phyloP scores from a whole-genome alignment of 2,888 invertebrate genomes.

The Autographa gamma region DNA sequence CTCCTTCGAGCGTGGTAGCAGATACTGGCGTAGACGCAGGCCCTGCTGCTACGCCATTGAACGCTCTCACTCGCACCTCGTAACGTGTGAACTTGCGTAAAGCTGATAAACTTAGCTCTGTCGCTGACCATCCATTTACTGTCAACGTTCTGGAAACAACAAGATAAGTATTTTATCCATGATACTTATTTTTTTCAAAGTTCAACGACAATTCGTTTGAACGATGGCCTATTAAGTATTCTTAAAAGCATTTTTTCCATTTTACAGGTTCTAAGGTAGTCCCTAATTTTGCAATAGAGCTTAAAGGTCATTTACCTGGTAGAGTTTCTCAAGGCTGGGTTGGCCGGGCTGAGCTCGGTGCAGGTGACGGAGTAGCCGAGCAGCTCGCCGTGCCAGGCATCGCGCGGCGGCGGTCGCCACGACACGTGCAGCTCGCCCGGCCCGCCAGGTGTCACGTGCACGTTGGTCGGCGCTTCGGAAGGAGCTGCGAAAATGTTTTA shows the following conservation, averaged over 20 bases:
- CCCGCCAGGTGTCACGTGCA: constrained; percentile 91
- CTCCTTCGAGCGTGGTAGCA: constrained; percentile 93
- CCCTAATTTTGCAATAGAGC: neutral
- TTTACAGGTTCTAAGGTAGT: no score
- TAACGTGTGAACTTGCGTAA: constrained; percentile 94
- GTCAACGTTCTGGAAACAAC: constrained; percentile 80
- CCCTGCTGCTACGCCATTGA: constrained; percentile 94
- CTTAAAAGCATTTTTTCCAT: no score
- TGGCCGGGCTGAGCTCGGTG: constrained; percentile 89
- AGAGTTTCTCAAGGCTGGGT: constrained; percentile 73
- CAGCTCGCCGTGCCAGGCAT: constrained; percentile 93
- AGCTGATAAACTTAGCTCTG: constrained; percentile 90
- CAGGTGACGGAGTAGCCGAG: constrained; percentile 93
- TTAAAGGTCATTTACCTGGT: constrained; percentile 69
- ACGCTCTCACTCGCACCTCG: constrained; percentile 93
- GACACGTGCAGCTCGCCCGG: constrained; percentile 92
- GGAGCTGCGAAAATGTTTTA: constrained; percentile 83
- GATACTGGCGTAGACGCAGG: constrained; percentile 92
- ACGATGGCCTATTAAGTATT: no score
- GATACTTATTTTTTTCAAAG: no score
- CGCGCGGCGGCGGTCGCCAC: constrained; percentile 93
- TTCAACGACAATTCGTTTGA: no score
- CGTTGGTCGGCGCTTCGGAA: constrained; percentile 91
- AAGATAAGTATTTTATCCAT: no score
- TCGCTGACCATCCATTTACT: constrained; percentile 92